A percentile compares a stretch with the other conserved stretches of the same genome.
phyloP scores from a whole-genome alignment of 2,888 invertebrate genomes.

The Diplolepis rosae region DNA sequence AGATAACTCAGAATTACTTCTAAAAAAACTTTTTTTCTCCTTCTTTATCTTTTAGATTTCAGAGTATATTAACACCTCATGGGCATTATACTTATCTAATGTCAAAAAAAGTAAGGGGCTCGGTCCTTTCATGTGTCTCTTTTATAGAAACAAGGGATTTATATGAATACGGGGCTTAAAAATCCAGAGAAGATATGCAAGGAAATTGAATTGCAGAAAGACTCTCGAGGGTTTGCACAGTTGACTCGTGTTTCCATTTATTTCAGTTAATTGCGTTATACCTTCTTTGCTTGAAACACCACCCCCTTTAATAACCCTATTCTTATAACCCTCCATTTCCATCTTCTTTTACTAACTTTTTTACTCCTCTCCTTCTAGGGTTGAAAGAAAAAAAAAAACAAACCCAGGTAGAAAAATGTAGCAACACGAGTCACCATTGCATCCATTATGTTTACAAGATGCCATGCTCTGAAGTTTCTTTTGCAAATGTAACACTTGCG shows the following conservation, averaged over 20 bases:
- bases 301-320: slow-evolving; percentile 3
- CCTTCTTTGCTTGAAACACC: slow-evolving; percentile 33
- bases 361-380: neutral
- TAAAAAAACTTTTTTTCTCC: neutral
- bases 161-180: slow-evolving; percentile 14
- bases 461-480: neutral
- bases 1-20: too few species aligned
- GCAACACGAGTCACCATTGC: slow-evolving; percentile 5
- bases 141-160: neutral
- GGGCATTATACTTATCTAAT: neutral
- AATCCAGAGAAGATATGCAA: slow-evolving; percentile 48
- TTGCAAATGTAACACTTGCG: neutral
- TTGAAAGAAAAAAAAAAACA: neutral
- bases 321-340: slow-evolving; percentile 10
- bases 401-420: neutral
- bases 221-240: slow-evolving; percentile 52
- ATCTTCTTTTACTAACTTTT: slow-evolving; percentile 5
- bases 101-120: slow-evolving; percentile 7
- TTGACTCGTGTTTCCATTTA: slow-evolving; percentile 64
- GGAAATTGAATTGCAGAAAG: slow-evolving; percentile 63
- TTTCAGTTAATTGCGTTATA: slow-evolving; percentile 63
- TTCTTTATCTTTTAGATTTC: neutral
- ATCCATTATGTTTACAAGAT: slow-evolving; percentile 21
- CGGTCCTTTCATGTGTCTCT: neutral
- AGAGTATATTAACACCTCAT: slow-evolving; percentile 9